These are phyloP conservation scores for Crotophaga sulcirostris DNA, from an alignment of 2,113 vertebrate species.

Conservation along the genomic window DNA sequence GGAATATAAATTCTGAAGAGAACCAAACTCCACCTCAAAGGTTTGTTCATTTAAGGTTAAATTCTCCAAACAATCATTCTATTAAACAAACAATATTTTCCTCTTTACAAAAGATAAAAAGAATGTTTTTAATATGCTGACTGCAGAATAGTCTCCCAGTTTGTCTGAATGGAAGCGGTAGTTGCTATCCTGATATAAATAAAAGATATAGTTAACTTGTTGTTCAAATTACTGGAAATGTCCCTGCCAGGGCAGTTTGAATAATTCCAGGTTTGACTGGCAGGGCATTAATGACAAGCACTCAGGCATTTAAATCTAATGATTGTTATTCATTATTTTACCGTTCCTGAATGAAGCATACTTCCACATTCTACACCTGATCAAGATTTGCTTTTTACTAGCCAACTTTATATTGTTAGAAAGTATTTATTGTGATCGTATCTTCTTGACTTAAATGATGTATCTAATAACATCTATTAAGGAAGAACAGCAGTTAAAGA, in stretches of 20 bases:
- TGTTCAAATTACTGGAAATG: not conserved
- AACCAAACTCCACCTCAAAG: not conserved
- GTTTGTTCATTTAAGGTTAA: not conserved
- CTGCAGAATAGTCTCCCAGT: not conserved
- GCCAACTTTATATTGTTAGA: not conserved
- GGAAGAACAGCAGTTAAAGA: not conserved
- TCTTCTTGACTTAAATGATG: not conserved
- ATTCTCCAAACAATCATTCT: not conserved
- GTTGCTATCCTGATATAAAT: slow-evolving; percentile 40
- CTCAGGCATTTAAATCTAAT: slow-evolving; percentile 21
- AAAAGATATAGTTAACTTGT: slow-evolving; percentile 51
- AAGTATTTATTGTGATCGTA: not conserved
- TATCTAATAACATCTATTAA: not conserved
- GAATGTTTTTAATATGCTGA: not conserved
- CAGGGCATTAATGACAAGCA: not conserved
- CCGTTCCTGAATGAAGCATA: not conserved
- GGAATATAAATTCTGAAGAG: not conserved
- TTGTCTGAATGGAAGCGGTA: slow-evolving; percentile 1
- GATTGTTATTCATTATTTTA: not conserved
- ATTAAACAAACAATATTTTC: not conserved
- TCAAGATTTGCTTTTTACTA: not conserved
- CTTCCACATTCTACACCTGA: not conserved
- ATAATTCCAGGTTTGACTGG: slow-evolving; percentile 35
- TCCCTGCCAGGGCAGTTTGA: not conserved
- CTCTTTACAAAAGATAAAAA: not conserved